Base-by-base conservation (phyloP, 2,888 invertebrate genomes). In the Troides helena region DNA sequence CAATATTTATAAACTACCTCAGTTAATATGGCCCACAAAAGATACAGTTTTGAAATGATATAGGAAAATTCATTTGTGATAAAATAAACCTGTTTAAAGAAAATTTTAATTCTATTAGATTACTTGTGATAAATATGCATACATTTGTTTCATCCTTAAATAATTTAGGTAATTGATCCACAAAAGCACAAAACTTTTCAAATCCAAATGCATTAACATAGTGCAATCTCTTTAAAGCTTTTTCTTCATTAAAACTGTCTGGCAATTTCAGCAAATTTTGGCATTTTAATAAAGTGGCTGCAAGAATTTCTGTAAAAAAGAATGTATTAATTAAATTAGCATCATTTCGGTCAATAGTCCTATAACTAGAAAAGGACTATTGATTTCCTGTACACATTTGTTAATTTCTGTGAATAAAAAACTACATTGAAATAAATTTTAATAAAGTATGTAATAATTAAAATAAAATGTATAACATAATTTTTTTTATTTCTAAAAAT, bases 181-280 rank as follows among this genome's bases (percentile, higher is more conserved):
- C 81, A 62, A 86, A 83, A 4, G 88, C 84, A 76, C 89, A 88
- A 74, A 86, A 92, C 30, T 82, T 86, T 57, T 85, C 89, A 12
- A 92, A 73, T 0, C 90, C 91, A 81, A 92, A 85, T 30, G 88
- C 89, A 77, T 89, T 86, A 0, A 89, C 85, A 80, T 90, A 91
- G 70, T 90, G 87, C 18, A 91, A 66, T 72, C 78, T 89, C 6
- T 80, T 82, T 39, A 92, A 70, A 10, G 86, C 83, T 50, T 85
- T 82, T n/a, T 84, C 83, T 76, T 84, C 83, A 62, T 75, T 82
- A 10, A 84, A 71, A 36, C 77, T 69, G 39, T 77, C 56, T 12
- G 79, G 72, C 39, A 69, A 73, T 8, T 81, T 76, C 50, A 89
- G 63, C 25, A 91, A 72, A 39, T 71, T 79, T 67, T 85, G 81